phyloP scores from a whole-genome alignment of 2,888 invertebrate species.

The Uropetala carovei region DNA sequence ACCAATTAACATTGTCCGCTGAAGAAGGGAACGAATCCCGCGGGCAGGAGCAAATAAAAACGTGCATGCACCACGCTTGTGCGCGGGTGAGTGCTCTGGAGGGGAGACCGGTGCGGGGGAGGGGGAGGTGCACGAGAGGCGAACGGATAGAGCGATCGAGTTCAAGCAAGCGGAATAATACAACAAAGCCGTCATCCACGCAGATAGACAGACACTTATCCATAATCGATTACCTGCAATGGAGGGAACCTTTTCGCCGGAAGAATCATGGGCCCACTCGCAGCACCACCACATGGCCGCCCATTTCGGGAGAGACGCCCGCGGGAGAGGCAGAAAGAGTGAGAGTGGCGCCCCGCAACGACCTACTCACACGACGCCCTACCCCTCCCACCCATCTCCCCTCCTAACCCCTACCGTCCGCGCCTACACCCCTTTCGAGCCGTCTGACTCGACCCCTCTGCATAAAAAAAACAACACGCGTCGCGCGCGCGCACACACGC shows the following conservation, averaged over 20 bases:
- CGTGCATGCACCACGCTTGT: neutral
- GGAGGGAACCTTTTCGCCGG: neutral
- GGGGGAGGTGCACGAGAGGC: too few relatives aligned
- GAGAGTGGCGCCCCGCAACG: conserved; percentile 37
- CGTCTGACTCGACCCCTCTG: neutral
- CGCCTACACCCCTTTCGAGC: neutral
- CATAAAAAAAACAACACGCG: neutral
- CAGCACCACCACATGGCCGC: conserved; percentile 52
- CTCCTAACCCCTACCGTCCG: too few relatives aligned
- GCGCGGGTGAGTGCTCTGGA: neutral
- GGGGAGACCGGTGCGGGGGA: neutral
- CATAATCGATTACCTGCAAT: conserved; percentile 42
- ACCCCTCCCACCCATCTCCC: too few relatives aligned
- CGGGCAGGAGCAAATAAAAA: neutral
- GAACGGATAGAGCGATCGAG: neutral
- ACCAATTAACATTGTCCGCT: neutral
- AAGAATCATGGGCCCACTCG: conserved; percentile 34
- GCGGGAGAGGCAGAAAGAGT: conserved; percentile 4
- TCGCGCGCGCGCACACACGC: neutral
- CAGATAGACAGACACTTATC: neutral
- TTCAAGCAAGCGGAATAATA: neutral
- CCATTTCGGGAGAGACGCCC: conserved; percentile 51
- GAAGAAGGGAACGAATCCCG: neutral
- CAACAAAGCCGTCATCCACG: neutral
- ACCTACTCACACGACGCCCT: neutral